A percentile compares a stretch with the other conserved stretches of the same genome.
phyloP scores from a whole-genome alignment of 2,113 vertebrate genomes.

The Dromas ardeola region DNA sequence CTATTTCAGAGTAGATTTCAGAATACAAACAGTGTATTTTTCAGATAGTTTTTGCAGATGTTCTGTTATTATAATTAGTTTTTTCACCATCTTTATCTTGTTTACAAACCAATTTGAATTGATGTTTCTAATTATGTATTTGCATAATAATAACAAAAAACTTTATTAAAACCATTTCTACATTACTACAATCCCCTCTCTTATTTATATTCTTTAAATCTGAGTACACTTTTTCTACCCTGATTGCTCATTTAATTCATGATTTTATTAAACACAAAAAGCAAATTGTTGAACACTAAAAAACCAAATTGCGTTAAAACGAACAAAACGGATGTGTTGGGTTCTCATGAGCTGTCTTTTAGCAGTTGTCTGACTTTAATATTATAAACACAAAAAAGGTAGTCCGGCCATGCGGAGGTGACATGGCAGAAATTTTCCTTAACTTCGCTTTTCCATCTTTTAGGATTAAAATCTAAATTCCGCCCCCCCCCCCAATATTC shows the following conservation, averaged over 20 bases:
- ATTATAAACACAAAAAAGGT: not conserved
- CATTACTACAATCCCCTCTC: not conserved
- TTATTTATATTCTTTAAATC: slow-evolving; percentile 9
- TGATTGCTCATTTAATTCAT: slow-evolving; percentile 25
- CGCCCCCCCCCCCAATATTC: not conserved
- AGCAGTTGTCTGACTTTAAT: not conserved
- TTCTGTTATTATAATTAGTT: not conserved
- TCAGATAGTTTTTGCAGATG: not conserved
- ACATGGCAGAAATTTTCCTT: not conserved
- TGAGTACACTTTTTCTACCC: not conserved
- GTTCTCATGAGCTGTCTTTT: not conserved
- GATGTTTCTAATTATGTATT: slow-evolving; percentile 12
- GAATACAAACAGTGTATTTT: not conserved
- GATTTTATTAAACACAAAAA: slow-evolving; percentile 3
- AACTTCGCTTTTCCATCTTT: not conserved
- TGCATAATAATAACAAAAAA: slow-evolving; percentile 23
- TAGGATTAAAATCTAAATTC: not conserved
- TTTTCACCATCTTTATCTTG: not conserved
- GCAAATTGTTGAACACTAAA: not conserved
- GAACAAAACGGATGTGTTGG: not conserved
- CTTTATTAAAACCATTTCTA: slow-evolving; percentile 7
- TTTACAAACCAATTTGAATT: not conserved
- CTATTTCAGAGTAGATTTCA: not conserved
- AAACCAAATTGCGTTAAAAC: not conserved
- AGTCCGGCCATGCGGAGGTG: not conserved